Conservation (phyloP, 2,797 vertebrate genomes). For the Corythornis leucogaster region DNA sequence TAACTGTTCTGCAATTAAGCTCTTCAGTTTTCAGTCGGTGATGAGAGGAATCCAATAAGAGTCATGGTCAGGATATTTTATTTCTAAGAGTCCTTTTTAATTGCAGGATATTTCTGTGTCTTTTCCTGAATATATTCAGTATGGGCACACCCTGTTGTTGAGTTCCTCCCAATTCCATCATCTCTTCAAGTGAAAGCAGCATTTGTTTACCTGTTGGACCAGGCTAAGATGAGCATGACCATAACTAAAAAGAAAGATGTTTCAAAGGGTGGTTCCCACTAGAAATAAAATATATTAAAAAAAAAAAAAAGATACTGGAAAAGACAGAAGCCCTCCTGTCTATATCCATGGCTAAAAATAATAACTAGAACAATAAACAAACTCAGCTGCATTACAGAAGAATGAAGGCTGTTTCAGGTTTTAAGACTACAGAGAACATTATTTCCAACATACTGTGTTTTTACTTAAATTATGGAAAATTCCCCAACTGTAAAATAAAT, state of each 20-base stretch:
- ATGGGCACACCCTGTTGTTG: constrained; percentile 6
- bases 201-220: constrained; percentile 31
- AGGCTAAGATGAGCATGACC: not conserved
- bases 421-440: not conserved
- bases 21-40: not conserved
- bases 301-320: not conserved
- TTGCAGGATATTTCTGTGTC: not conserved
- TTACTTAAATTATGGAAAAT: not conserved
- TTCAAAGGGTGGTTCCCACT: constrained; percentile 6
- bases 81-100: constrained; percentile 8
- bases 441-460: not conserved
- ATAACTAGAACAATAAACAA: not conserved
- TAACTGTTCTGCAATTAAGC: not conserved
- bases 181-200: constrained; percentile 31
- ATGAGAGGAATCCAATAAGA: not conserved
- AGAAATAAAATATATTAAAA: not conserved
- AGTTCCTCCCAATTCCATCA: constrained; percentile 6
- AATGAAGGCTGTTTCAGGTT: not conserved
- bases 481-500: not conserved
- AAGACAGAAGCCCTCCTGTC: not conserved
- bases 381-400: not conserved
- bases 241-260: constrained; percentile 21
- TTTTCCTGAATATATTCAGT: not conserved
- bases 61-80: not conserved
- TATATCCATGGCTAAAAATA: not conserved